Evolutionary conservation across 2,888 invertebrate species (phyloP), one percentile per base, ranked within the genome.

Genomic region (Octodonta nipae): DNA sequence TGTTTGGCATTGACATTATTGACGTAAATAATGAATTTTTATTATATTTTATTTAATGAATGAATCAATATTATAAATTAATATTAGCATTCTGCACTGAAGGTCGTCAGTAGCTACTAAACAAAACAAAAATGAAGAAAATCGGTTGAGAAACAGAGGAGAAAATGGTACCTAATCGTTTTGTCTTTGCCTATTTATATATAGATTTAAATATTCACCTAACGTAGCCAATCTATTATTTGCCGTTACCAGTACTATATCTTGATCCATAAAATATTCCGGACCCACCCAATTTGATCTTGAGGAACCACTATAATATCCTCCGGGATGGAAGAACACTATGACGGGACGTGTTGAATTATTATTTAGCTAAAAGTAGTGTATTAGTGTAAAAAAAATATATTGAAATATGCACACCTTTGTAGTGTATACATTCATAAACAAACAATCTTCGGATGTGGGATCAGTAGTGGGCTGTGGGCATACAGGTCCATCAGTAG

Each of bases 321-420:
- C 76, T 0, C 80, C 80, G 0, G 73, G 68, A 56, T 80, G 79
- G 35, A 81, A 67, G 54, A 66, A 76, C 1, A 80, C 67, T 5
- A 81, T 59, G 1, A 81, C 80, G 0, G 81, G 76, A 7, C 61
- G 47, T 40, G 59, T 60, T 3, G 54, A 50, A 32, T 50, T 51
- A 13, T 51, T 46, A 5, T 58, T 58, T 7, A 60, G 35, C 60
- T 61, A 32, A 26, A 45, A 34, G 5, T 24, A 8, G 5, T 12
- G 4, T n/a, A n/a, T n/a, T n/a, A n/a, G n/a, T n/a, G n/a, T n/a
- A n/a, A n/a, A n/a, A n/a, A n/a, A n/a, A n/a, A n/a, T n/a, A n/a
- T n/a, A n/a, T n/a, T n/a, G n/a, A n/a, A n/a, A n/a, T n/a, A n/a
- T 25, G 13, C 33, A 24, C 42, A 66, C 65, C 49, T 63, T 62